These are phyloP conservation scores for Irena cyanogastra DNA, from an alignment of 2,113 vertebrate genomes.

Conservation along the genomic window DNA sequence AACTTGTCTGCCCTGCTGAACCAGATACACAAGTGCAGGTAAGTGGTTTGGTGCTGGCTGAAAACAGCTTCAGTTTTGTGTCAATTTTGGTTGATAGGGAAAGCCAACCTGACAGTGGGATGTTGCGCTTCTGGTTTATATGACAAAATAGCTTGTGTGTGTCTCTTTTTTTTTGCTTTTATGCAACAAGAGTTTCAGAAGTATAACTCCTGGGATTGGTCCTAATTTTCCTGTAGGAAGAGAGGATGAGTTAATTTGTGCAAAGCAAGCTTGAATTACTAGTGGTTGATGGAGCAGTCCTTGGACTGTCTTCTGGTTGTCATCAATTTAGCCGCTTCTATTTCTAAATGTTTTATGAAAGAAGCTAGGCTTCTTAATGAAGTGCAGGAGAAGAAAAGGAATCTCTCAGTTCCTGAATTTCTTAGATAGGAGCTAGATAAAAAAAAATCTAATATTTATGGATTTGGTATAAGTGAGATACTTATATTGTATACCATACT, in stretches of 20 bases:
- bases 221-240: neutral
- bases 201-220: neutral
- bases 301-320: neutral
- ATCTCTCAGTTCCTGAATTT: neutral
- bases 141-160: neutral
- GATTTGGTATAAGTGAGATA: neutral
- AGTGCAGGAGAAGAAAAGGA: neutral
- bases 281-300: neutral
- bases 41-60: neutral
- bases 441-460: neutral
- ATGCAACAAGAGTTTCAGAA: neutral
- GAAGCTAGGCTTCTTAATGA: neutral
- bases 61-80: neutral
- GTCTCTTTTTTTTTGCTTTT: neutral
- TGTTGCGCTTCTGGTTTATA: neutral
- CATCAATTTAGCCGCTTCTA: neutral
- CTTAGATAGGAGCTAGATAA: neutral
- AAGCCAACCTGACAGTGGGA: neutral
- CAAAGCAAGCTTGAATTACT: neutral
- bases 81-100: neutral
- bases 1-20: conserved; percentile 72
- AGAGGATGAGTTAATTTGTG: neutral
- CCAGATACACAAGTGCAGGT: conserved; percentile 78
- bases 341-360: neutral
- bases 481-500: neutral